Conservation (phyloP, 2,113 vertebrate species). For the Psettodes erumei region DNA sequence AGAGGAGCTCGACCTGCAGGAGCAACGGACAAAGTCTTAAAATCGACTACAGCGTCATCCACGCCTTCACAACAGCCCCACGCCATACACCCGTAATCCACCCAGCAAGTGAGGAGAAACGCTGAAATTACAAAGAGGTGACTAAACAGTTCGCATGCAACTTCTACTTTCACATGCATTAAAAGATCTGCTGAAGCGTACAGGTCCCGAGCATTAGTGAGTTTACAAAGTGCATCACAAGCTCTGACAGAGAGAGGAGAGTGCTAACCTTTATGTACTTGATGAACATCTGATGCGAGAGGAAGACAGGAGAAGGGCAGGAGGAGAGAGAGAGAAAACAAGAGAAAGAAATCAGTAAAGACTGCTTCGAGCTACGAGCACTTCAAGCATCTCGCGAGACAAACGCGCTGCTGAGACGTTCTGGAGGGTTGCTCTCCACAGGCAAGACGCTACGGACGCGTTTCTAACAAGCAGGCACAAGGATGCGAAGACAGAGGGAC, state of each 20-base stretch:
- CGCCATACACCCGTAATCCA: slow-evolving; percentile 30
- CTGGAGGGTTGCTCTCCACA: slow-evolving; percentile 19
- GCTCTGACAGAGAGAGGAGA: slow-evolving; percentile 84
- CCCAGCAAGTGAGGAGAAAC: slow-evolving; percentile 21
- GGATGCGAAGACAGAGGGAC: slow-evolving; percentile 1
- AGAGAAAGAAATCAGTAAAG: slow-evolving; percentile 88
- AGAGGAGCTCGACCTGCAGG: slow-evolving; percentile 93
- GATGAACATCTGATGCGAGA: slow-evolving; percentile 99
- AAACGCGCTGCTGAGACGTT: slow-evolving; percentile 13
- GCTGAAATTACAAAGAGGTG: not conserved
- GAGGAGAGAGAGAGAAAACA: slow-evolving; percentile 83
- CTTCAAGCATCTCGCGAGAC: slow-evolving; percentile 72
- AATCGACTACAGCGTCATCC: not conserved
- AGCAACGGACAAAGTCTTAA: slow-evolving; percentile 37
- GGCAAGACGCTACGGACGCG: slow-evolving; percentile 18
- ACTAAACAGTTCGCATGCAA: not conserved
- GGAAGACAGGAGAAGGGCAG: slow-evolving; percentile 84
- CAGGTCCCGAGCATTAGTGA: slow-evolving; percentile 9
- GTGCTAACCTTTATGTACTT: slow-evolving; percentile 99
- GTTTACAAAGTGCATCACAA: slow-evolving; percentile 68
- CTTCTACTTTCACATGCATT: slow-evolving; percentile 81
- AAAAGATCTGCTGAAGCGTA: slow-evolving; percentile 66
- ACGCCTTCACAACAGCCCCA: not conserved
- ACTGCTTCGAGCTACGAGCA: slow-evolving; percentile 88
- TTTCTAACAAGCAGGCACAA: slow-evolving; percentile 14